Conservation (phyloP, 2,888 invertebrate genomes). For the Rhagium mordax region DNA sequence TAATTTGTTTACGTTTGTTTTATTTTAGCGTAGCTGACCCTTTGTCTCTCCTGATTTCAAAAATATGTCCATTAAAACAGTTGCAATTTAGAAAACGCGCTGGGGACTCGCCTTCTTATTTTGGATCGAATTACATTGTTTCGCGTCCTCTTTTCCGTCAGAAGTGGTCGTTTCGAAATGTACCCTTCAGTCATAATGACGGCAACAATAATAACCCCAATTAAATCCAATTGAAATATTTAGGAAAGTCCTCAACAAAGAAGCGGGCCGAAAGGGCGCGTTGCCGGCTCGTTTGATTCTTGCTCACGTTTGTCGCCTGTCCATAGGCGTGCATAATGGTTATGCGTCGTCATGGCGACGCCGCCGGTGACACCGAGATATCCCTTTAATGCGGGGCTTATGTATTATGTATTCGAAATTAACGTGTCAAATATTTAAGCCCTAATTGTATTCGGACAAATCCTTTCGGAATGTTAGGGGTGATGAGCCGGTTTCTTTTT, state of each 20-base stretch:
- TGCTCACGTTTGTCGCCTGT: neutral
- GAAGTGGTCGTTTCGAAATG: neutral
- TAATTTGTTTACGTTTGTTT: too few relatives aligned
- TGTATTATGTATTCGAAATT: constrained; percentile 22
- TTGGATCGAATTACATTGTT: too few relatives aligned
- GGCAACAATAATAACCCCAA: neutral
- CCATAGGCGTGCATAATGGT: neutral
- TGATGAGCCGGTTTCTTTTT: neutral
- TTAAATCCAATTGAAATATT: neutral
- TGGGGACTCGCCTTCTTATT: too few relatives aligned
- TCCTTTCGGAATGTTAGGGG: neutral
- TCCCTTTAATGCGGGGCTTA: constrained; percentile 7
- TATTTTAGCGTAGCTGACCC: too few relatives aligned
- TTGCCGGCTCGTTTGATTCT: neutral
- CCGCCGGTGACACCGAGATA: constrained; percentile 13
- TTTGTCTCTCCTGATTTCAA: too few relatives aligned
- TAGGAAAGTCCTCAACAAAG: neutral
- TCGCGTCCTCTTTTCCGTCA: neutral
- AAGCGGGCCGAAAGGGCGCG: neutral
- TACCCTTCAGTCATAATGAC: neutral
- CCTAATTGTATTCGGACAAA: constrained; percentile 10
- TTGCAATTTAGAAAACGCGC: too few relatives aligned
- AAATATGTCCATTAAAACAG: too few relatives aligned
- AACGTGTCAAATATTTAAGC: constrained; percentile 26
- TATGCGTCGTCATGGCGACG: neutral